phyloP scores from a whole-genome alignment of 2,888 invertebrate species.

The Idaea aversata region DNA sequence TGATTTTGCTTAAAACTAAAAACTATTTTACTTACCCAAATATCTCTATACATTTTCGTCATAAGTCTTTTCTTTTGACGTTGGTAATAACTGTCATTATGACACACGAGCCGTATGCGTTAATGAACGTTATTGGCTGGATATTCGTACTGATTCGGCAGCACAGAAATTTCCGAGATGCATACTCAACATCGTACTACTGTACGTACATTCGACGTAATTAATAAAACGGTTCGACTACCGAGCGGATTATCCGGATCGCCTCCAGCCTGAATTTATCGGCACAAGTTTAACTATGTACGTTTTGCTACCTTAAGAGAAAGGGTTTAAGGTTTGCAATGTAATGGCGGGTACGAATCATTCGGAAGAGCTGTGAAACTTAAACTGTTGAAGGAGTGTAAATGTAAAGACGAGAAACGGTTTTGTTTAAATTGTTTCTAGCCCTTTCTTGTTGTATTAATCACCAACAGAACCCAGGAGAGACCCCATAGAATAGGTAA shows the following conservation, averaged over 20 bases:
- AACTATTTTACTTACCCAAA: too few relatives aligned
- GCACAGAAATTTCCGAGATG: background rate
- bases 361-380: conserved; percentile 7
- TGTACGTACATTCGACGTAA: conserved; percentile 32
- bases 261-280: conserved; percentile 47
- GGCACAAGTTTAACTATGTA: conserved; percentile 7
- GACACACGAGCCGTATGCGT: too few relatives aligned
- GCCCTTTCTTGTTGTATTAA: background rate
- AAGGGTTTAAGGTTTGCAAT: background rate
- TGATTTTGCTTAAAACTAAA: too few relatives aligned
- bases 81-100: too few relatives aligned
- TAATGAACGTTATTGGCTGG: too few relatives aligned
- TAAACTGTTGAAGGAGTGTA: background rate
- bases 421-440: background rate
- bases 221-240: conserved; percentile 41
- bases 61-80: too few relatives aligned
- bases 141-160: too few relatives aligned
- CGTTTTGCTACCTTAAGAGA: background rate
- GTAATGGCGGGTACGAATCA: background rate
- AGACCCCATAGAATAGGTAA: too few relatives aligned
- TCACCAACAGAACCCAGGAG: background rate
- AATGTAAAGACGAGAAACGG: background rate
- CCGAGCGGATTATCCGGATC: conserved; percentile 39
- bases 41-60: too few relatives aligned
- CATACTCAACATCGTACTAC: background rate